Evolutionary conservation across 2,113 vertebrate species (phyloP), one percentile per base, ranked within the genome.

Genomic region (Podocnemis expansa): DNA sequence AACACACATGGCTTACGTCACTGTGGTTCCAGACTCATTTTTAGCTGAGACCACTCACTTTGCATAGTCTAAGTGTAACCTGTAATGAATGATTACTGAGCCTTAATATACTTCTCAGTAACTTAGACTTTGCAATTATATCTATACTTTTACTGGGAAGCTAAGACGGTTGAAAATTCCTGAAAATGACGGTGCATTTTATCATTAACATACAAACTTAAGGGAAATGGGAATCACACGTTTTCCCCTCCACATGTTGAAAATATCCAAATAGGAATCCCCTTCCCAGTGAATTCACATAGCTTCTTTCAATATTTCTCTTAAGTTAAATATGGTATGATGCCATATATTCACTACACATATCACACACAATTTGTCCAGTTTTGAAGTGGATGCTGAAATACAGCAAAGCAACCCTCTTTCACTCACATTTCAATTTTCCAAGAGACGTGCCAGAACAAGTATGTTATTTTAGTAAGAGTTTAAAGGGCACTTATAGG

Each of bases 401-500:
- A 87, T 12, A 10, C 67, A 83, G 93, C 84, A 85, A 91, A 88
- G 90, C 75, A 79, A 22, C 82, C 67, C 45, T 14, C 56, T 85
- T 90, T 93, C 78, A 1, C 92, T 94, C 85, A 88, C 9, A 16
- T 55, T 82, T 89, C 90, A 93, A 95, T 94, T 96, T 97, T 97
- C 95, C 94, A 95, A 95, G 86, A 93, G 94, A 89, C 92, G 88
- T 51, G 94, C 94, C 96, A 97, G 94, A 96, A 91, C 95, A 97
- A 95, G 82, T 89, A 89, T 94, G 95, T 95, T 96, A 97, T 97
- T 97, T 97, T 93, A 91, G 80, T 89, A 43, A 96, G 90, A 60
- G 95, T 97, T 97, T 97, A 96, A 97, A 97, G 96, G 95, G 95
- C 95, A 41, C 87, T 87, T 83, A 97, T 70, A 81, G 96, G 95